Evolutionary conservation across 2,888 invertebrate species (phyloP), one percentile per base, ranked within the genome.

Genomic region (Pollenia amentaria): DNA sequence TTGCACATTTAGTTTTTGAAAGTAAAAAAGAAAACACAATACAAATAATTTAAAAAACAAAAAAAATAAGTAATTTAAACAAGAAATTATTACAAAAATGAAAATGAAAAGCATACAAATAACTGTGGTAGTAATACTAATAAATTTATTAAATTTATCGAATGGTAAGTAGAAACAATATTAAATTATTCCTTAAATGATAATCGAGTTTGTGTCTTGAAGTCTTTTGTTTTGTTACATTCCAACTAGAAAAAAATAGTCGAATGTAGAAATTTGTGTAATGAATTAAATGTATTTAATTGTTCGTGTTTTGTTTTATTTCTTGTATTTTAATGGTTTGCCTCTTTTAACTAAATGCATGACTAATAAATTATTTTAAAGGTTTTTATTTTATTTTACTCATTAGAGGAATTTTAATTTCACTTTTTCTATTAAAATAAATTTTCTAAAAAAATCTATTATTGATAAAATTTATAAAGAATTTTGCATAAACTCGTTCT

Each of bases 101-200:
- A 70, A 81, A 53, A 86, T 82, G 75, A 55, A 86, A 16, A 46
- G 81, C 65, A 44, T 85, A 72, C 62, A 84, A 53, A 44, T 87
- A 72, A 81, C 89, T 89, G 90, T 90, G 89, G 89, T 90, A 89
- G 79, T 90, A 62, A 69, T 88, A 53, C 64, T 89, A 82, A 84
- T 89, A n/a, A 84, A 75, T 70, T 88, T 82, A 14, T 80, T 88
- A 42, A 86, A 90, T 57, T 62, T 89, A 11, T 89, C 88, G 16
- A 88, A 89, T 60, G 91, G 91, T 91, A 89, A 82, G 88, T 88
- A 72, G 62, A 55, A n/a, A 8, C 7, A 81, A 77, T 77, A 60
- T 2, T 44, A 42, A 51, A 46, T 72, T 64, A 29, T 38, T 29
- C 6, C 1, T 67, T 21, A 29, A 29, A 46, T 70, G 78, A 70